These are phyloP conservation scores for Neosalanx taihuensis DNA, from an alignment of 2,797 vertebrate genomes.

Conservation along the genomic window DNA sequence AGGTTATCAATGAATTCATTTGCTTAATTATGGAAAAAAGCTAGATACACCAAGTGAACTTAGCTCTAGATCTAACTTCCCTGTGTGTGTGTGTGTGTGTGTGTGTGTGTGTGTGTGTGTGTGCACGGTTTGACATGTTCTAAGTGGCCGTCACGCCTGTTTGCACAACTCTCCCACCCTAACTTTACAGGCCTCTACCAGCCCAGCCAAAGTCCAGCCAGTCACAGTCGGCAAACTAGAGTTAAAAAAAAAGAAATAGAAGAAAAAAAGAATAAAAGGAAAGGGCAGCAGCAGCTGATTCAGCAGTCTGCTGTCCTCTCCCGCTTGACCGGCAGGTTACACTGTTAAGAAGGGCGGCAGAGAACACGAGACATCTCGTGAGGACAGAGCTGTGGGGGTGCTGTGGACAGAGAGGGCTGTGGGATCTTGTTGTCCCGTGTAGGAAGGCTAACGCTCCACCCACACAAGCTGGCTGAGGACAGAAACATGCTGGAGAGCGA, in stretches of 20 bases:
- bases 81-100: slow-evolving; percentile 9
- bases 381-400: too few species aligned
- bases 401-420: neutral
- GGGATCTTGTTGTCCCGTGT: neutral
- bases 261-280: too few species aligned
- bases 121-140: slow-evolving; percentile 2
- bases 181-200: slow-evolving; percentile 26
- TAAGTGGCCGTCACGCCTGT: slow-evolving; percentile 29
- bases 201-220: slow-evolving; percentile 47
- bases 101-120: neutral
- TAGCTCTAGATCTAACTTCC: slow-evolving; percentile 27
- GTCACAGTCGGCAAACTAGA: slow-evolving; percentile 20
- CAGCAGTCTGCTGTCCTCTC: too few species aligned
- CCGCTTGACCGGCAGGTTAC: too few species aligned
- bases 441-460: neutral
- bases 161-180: slow-evolving; percentile 7
- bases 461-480: neutral
- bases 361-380: too few species aligned
- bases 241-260: slow-evolving; percentile 19
- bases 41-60: slow-evolving; percentile 26
- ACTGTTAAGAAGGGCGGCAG: too few species aligned
- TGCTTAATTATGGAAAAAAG: neutral
- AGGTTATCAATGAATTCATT: too few species aligned
- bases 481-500: neutral
- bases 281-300: too few species aligned